Evolutionary conservation across 2,888 invertebrate species (phyloP).

Genomic region (Eupithecia vulgata): DNA sequence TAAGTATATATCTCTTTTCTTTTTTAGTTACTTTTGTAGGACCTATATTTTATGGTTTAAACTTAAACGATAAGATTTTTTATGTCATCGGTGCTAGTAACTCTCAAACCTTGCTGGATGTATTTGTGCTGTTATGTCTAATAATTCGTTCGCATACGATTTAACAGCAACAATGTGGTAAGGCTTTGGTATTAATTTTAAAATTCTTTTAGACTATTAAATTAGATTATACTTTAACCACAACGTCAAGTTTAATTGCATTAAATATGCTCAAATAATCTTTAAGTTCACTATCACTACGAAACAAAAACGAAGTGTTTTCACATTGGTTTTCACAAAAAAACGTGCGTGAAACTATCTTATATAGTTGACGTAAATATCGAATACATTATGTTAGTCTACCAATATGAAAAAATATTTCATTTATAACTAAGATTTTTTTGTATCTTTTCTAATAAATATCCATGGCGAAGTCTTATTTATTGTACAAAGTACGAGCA

Average conservation of each 20-base stretch:
- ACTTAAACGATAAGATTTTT: neutral
- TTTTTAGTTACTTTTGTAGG: neutral
- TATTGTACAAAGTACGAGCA: conserved; percentile 75
- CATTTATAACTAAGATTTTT: neutral
- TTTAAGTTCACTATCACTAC: conserved; percentile 33
- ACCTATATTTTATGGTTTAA: neutral
- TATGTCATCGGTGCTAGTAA: neutral
- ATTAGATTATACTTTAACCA: conserved; percentile 51
- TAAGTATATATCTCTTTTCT: neutral
- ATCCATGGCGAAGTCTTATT: conserved; percentile 52
- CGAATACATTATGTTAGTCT: neutral
- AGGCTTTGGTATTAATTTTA: conserved; percentile 55
- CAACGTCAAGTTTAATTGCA: conserved; percentile 56
- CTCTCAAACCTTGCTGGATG: neutral
- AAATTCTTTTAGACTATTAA: conserved; percentile 47
- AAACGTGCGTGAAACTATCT: neutral
- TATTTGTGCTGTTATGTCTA: neutral
- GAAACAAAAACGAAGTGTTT: neutral
- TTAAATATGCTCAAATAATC: conserved; percentile 48
- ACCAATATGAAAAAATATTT: neutral
- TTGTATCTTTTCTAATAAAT: conserved; percentile 22
- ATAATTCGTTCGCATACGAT: neutral
- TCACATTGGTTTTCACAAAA: neutral
- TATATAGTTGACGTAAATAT: neutral
- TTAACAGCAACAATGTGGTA: neutral